A percentile compares a stretch with the other conserved stretches of the same genome.
These are phyloP conservation scores for Dasysyrphus albostriatus DNA, from an alignment of 2,888 invertebrate genomes.

Conservation along the genomic window DNA sequence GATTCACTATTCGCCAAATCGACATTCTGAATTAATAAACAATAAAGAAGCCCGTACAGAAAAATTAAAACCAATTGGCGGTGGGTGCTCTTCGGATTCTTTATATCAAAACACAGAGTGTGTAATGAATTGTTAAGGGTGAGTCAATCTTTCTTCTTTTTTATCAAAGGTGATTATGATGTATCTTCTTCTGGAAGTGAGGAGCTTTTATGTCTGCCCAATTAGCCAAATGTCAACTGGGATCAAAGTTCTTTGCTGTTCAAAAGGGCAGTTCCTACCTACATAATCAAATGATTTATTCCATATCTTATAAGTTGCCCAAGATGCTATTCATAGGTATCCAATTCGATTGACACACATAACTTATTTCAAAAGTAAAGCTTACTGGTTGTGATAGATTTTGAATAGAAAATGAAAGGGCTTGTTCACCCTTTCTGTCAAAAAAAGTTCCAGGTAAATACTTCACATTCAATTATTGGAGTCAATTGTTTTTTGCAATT, in stretches of 20 bases:
- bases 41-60: not conserved
- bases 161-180: slow-evolving; percentile 35
- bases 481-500: slow-evolving; percentile 1
- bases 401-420: slow-evolving; percentile 30
- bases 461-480: slow-evolving; percentile 17
- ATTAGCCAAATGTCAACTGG: slow-evolving; percentile 50
- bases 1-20: not conserved
- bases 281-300: not conserved
- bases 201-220: slow-evolving; percentile 23
- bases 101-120: slow-evolving; percentile 24
- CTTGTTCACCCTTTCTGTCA: not conserved
- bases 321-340: not conserved
- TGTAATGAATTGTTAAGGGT: slow-evolving; percentile 67
- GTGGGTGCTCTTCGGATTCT: slow-evolving; percentile 20
- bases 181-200: not conserved
- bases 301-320: not conserved
- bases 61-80: slow-evolving; percentile 17
- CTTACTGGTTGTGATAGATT: not conserved
- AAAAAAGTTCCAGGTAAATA: slow-evolving; percentile 2
- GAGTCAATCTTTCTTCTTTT: slow-evolving; percentile 42
- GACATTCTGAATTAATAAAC: slow-evolving; percentile 27
- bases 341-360: not conserved
- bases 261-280: not conserved
- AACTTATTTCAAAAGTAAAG: not conserved
- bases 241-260: slow-evolving; percentile 10